Base-by-base conservation (phyloP, 2,113 vertebrate species). In the Chinchilla lanigera region DNA sequence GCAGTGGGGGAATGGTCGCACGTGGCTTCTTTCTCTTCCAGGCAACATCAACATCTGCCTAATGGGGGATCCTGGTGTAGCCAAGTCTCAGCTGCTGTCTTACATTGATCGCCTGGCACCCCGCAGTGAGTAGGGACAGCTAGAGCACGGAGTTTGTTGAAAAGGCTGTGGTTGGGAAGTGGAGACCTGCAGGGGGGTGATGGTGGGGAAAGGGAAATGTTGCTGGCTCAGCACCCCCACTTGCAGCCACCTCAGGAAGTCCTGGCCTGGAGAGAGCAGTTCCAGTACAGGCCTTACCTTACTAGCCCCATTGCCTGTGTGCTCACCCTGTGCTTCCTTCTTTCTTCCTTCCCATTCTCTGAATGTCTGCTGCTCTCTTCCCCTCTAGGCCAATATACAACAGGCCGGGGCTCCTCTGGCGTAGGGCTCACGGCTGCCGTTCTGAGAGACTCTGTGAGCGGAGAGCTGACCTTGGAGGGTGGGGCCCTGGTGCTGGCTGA, bases 31-130 rank as follows among this genome's bases (percentile, higher is more conserved):
- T 77, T 44, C 5, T 47, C 10, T 84, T 24, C 30, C 41, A 99
- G 99, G 99, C 14, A 99, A 98, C 97, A 99, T 99, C 86, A 99
- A 99, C 96, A 99, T 99, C 97, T 99, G 99, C 97, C 98, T 99
- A 91, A 99, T 99, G 99, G 99, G 99, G n/a, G 99, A 99, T 90
- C 99, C 99, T 0, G 99, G 99, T 33, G 99, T 99, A 9, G 99
- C 99, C 75, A 99, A 99, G 96, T 99, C 99, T 19, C 99, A 99
- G 98, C 99, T 99, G 78, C 98, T 99, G 20, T 99, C 99, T 26
- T 99, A 99, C 96, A 99, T 99, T 0, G 99, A 99, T 95, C 99
- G 99, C 1, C 98, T 99, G 96, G 99, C 99, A 0, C 99, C 99
- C 30, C 99, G 99, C 96, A 99, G 99, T 99, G 92, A 99, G 99